A percentile compares a stretch with the other conserved stretches of the same genome.
Conservation (phyloP, 2,888 invertebrate species). For the Drepana falcataria region DNA sequence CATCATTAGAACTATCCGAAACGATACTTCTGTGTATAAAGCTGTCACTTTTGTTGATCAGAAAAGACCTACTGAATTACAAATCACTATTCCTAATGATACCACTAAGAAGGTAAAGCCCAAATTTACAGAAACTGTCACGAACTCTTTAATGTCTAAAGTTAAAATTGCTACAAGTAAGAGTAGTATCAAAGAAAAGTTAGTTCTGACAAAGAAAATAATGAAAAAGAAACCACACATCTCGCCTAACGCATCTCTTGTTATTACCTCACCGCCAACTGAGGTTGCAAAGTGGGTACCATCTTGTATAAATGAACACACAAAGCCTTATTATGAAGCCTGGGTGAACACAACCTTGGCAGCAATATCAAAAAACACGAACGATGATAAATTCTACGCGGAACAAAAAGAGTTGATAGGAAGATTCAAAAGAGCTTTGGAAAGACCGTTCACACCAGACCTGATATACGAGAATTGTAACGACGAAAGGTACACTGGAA, state of each 20-base stretch:
- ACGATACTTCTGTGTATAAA: conserved; percentile 36
- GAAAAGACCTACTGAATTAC: conserved; percentile 22
- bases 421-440: conserved; percentile 25
- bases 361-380: conserved; percentile 36
- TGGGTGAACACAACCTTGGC: conserved; percentile 58
- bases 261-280: conserved; percentile 33
- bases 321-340: conserved; percentile 61
- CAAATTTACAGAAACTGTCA: conserved; percentile 11
- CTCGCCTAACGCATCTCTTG: conserved; percentile 11
- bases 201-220: conserved; percentile 7
- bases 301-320: conserved; percentile 33
- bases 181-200: conserved; percentile 13
- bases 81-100: conserved; percentile 39
- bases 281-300: conserved; percentile 61
- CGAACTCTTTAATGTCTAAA: conserved; percentile 8
- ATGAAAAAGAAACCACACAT: conserved; percentile 2
- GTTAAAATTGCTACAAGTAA: conserved; percentile 2
- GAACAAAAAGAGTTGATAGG: conserved; percentile 28
- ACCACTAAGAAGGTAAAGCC: conserved; percentile 16
- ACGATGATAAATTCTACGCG: conserved; percentile 27
- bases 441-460: conserved; percentile 31
- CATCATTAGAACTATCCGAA: conserved; percentile 39
- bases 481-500: conserved; percentile 51
- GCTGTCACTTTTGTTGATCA: conserved; percentile 47
- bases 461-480: conserved; percentile 32